Base-by-base conservation (phyloP, 1,140 invertebrate species). In the Brachionus calyciflorus region DNA sequence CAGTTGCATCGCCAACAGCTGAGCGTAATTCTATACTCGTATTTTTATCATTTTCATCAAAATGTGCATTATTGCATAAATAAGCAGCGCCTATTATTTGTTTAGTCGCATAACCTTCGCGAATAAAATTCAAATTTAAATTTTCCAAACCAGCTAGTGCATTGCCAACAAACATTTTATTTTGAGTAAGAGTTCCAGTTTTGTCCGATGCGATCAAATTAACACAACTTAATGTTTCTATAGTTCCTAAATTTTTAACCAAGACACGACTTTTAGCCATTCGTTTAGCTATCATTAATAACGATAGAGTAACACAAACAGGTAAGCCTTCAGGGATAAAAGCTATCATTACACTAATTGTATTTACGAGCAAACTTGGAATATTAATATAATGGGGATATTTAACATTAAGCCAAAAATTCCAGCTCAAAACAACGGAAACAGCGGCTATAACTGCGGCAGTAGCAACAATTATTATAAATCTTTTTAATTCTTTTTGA, bases 141-240 rank as follows among this genome's bases (percentile, higher is more conserved):
- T 73, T 73, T 17, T 51, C 46, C 7, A 73, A 21, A 14, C 69
- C 69, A 55, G 49, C 69, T 79, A 82, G 83, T 10, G 82, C 63
- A 63, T 65, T 65, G 12, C 60, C 60, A 44, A 65, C 60, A 65
- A 65, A 65, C 60, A 65, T 65, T 65, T 46, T 65, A 41, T 65
- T 65, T 65, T 65, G 60, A 44, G 60, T 65, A 14, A 65, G 40
- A 21, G 60, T 65, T 21, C 60, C 60, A 3, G 60, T 65, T 46
- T 65, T 65, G 40, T 65, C 60, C 4, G 60, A 65, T 14, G 60
- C 60, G 24, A 65, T 65, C 2, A 65, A 24, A 46, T 65, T 65
- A 0, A 65, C 60, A 65, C 60, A 65, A 14, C 60, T 65, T 24
- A 65, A 26, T 24, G 60, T 65, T 24, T 65, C 60, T 5, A 65